Conservation (phyloP, 2,888 invertebrate species). For the Dynastes maya region DNA sequence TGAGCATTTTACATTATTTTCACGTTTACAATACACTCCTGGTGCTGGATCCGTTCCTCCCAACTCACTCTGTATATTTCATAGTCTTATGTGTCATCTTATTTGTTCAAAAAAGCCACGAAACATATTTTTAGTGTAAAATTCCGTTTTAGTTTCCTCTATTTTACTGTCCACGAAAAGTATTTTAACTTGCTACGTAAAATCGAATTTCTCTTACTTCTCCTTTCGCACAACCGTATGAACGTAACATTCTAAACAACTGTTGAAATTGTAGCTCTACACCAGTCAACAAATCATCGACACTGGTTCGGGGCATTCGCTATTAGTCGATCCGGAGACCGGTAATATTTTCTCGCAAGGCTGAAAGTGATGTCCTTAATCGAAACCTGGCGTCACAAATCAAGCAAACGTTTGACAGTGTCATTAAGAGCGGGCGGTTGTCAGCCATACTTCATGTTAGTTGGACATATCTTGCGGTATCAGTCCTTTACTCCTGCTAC, state of each 20-base stretch:
- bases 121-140: no score
- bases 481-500: constrained; percentile 59
- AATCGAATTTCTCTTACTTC: neutral
- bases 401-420: constrained; percentile 70
- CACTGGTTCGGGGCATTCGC: constrained; percentile 51
- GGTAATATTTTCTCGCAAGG: constrained; percentile 68
- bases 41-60: no score
- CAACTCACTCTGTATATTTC: no score
- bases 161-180: no score
- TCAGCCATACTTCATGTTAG: constrained; percentile 68
- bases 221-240: neutral
- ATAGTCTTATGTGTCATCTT: no score
- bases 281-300: constrained; percentile 51
- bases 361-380: constrained; percentile 71
- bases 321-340: constrained; percentile 58
- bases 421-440: constrained; percentile 70
- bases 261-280: constrained; percentile 48
- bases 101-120: no score
- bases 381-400: constrained; percentile 70
- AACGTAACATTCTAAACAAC: constrained; percentile 40
- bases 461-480: constrained; percentile 64
- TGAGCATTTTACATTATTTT: no score
- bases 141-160: no score
- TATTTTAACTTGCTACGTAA: no score
- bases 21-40: no score